A percentile compares a stretch with the other conserved stretches of the same genome.
phyloP scores from a whole-genome alignment of 1,140 invertebrate species.

The Danaus plexippus region DNA sequence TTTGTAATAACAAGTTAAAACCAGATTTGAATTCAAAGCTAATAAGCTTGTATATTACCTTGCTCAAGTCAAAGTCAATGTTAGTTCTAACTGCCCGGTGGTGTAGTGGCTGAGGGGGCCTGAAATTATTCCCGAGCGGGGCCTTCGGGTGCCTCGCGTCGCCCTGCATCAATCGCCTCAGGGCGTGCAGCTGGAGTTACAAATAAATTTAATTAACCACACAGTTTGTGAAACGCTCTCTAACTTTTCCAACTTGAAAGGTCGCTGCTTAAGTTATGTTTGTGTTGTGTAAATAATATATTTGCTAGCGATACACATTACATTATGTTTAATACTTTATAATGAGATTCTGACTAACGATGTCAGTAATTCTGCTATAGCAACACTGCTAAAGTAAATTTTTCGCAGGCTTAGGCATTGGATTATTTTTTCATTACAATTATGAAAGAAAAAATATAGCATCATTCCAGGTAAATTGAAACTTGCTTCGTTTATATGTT shows the following conservation, averaged over 20 bases:
- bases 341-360: too few relatives aligned
- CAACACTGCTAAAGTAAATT: too few relatives aligned
- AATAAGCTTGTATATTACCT: slow-evolving; percentile 69
- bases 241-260: slow-evolving; percentile 22
- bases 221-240: slow-evolving; percentile 16
- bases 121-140: slow-evolving; percentile 92
- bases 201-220: slow-evolving; percentile 29
- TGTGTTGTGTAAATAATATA: slow-evolving; percentile 4
- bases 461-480: slow-evolving; percentile 62
- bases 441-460: slow-evolving; percentile 21
- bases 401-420: too few relatives aligned
- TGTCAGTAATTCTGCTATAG: too few relatives aligned
- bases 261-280: slow-evolving; percentile 11
- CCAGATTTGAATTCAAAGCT: neutral
- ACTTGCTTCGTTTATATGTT: slow-evolving; percentile 52
- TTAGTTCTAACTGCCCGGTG: slow-evolving; percentile 94
- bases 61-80: slow-evolving; percentile 91
- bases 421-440: too few relatives aligned
- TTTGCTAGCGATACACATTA: too few relatives aligned
- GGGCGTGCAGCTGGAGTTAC: slow-evolving; percentile 79
- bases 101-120: slow-evolving; percentile 90
- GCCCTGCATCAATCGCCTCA: slow-evolving; percentile 90
- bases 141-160: slow-evolving; percentile 88
- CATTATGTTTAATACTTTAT: too few relatives aligned
- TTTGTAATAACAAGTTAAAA: slow-evolving; percentile 3